Evolutionary conservation across 2,888 invertebrate species (phyloP).

Genomic region (Drosophila nigricruria): DNA sequence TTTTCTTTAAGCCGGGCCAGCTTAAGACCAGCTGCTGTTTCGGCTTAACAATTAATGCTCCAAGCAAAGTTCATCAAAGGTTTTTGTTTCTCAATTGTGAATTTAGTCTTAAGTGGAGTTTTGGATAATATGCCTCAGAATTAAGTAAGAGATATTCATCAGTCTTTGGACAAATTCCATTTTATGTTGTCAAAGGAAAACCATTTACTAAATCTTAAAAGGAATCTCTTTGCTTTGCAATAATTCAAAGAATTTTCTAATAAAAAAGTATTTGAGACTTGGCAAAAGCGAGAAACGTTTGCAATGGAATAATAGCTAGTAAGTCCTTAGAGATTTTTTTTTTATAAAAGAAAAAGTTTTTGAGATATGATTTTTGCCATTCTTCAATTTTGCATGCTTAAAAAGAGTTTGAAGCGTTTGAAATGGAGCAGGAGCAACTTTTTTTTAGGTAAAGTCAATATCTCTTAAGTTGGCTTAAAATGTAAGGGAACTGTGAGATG

Average conservation of each 20-base stretch:
- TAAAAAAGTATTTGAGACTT: neutral
- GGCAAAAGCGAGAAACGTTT: neutral
- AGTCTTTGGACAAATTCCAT: neutral
- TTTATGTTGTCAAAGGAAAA: neutral
- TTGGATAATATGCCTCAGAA: neutral
- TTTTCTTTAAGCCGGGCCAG: slow-evolving; percentile 55
- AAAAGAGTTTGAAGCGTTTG: neutral
- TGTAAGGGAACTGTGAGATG: neutral
- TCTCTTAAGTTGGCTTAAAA: neutral
- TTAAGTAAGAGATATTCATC: neutral
- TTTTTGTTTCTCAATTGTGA: slow-evolving; percentile 6
- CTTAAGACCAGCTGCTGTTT: slow-evolving; percentile 35
- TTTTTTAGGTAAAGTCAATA: neutral
- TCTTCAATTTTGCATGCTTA: neutral
- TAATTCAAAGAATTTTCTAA: neutral
- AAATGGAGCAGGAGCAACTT: neutral
- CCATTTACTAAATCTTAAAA: neutral
- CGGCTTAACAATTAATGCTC: slow-evolving; percentile 19
- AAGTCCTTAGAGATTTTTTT: neutral
- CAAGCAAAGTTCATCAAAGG: slow-evolving; percentile 22
- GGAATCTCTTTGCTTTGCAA: neutral
- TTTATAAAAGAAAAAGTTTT: neutral
- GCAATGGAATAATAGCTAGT: neutral
- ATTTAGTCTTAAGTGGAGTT: neutral
- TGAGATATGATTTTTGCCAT: neutral